Evolutionary conservation across 1,140 invertebrate genomes (phyloP).

Genomic region (Pinna nobilis): DNA sequence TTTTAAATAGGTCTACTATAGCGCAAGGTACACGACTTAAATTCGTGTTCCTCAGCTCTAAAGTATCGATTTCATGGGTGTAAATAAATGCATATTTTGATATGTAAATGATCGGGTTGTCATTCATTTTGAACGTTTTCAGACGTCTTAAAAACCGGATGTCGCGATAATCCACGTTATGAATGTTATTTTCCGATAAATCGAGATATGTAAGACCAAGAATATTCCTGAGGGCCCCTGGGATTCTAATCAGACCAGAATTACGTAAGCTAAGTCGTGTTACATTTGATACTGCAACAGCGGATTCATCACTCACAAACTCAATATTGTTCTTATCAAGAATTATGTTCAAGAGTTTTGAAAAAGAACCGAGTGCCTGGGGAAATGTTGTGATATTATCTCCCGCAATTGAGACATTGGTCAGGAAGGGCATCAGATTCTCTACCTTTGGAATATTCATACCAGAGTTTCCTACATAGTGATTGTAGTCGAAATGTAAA

Average conservation of each 20-base stretch:
- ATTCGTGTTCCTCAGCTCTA: constrained; percentile 6
- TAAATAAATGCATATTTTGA: constrained; percentile 16
- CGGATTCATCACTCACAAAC: constrained; percentile 30
- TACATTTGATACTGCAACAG: not conserved
- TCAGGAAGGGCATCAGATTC: constrained; percentile 9
- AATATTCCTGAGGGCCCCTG: constrained; percentile 21
- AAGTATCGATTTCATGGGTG: not conserved
- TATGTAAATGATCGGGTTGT: constrained; percentile 33
- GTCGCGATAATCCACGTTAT: constrained; percentile 26
- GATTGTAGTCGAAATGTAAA: constrained; percentile 32
- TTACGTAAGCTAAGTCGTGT: constrained; percentile 24
- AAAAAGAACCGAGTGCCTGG: constrained; percentile 11
- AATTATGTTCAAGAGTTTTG: constrained; percentile 14
- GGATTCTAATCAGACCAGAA: constrained; percentile 18
- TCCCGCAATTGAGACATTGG: constrained; percentile 16
- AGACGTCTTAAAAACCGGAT: constrained; percentile 1
- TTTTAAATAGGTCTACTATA: not conserved
- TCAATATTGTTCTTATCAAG: constrained; percentile 20
- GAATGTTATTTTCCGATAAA: constrained; percentile 30
- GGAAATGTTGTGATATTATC: constrained; percentile 32
- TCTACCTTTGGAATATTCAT: constrained; percentile 20
- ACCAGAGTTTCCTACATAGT: constrained; percentile 20
- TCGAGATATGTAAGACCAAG: not conserved
- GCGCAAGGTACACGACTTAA: constrained; percentile 22
- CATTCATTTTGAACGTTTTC: constrained; percentile 4